These are phyloP conservation scores for Frankliniella intonsa DNA, from an alignment of 2,888 invertebrate genomes.

Conservation along the genomic window DNA sequence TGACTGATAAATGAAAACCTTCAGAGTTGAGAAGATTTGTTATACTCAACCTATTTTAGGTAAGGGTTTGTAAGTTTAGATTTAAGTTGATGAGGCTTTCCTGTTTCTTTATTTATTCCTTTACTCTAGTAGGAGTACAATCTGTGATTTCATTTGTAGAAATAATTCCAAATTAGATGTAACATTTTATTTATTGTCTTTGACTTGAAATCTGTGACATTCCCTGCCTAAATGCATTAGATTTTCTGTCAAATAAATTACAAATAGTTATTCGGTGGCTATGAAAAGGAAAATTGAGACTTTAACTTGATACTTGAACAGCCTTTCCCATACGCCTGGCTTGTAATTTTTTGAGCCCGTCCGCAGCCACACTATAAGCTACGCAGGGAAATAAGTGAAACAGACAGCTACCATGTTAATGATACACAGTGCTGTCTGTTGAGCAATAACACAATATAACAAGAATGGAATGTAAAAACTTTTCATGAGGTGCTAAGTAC, in stretches of 20 bases:
- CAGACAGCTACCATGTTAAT: no score
- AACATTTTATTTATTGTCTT: conserved; percentile 20
- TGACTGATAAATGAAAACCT: no score
- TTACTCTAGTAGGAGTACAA: neutral
- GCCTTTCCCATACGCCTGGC: no score
- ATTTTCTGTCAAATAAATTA: neutral
- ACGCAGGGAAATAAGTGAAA: no score
- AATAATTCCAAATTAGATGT: neutral
- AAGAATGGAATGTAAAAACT: neutral
- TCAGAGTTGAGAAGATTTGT: no score
- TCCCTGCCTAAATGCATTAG: neutral
- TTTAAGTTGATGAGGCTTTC: neutral
- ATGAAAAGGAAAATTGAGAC: neutral
- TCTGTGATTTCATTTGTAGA: conserved; percentile 20
- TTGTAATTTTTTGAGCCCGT: no score
- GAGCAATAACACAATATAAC: no score
- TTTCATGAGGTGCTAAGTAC: neutral
- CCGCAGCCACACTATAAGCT: no score
- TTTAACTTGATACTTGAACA: neutral
- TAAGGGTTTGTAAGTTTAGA: neutral
- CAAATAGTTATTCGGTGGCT: neutral
- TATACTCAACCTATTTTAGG: neutral
- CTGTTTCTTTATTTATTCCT: neutral
- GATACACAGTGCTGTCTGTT: no score
- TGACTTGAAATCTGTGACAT: conserved; percentile 13